Percentiles rank a stretch among this genome's conserved stretches.
These are phyloP conservation scores for Sapayoa aenigma DNA, from an alignment of 2,113 vertebrate genomes.

Conservation along the genomic window DNA sequence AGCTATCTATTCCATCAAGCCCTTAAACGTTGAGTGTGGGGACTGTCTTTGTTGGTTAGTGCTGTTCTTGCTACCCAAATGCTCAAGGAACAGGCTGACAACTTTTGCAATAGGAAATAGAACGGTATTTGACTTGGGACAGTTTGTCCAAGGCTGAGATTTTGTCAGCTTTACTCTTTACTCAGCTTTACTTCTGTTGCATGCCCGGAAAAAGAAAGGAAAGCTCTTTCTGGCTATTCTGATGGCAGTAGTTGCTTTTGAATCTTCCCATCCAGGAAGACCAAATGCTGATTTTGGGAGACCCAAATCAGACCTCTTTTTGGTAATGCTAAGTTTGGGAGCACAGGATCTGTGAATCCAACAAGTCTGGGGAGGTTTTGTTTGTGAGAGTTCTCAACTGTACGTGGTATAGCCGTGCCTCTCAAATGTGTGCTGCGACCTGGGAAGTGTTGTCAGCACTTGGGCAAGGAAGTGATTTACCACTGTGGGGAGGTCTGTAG, in stretches of 20 bases:
- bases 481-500: background rate
- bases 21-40: rapidly evolving
- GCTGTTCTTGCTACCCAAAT: background rate
- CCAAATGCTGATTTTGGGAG: background rate
- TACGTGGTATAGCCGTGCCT: background rate
- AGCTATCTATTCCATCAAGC: background rate
- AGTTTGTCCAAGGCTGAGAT: background rate
- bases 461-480: background rate
- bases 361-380: background rate
- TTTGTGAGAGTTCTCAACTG: background rate
- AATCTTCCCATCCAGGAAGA: background rate
- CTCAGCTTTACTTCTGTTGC: background rate
- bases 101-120: background rate
- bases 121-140: background rate
- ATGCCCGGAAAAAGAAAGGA: background rate
- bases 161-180: background rate
- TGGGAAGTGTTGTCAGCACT: background rate
- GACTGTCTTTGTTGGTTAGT: background rate
- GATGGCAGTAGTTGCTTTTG: background rate
- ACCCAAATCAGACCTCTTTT: background rate
- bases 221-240: background rate
- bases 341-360: background rate
- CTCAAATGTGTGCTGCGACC: background rate
- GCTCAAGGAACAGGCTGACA: background rate
- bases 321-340: background rate